These are phyloP conservation scores for Brachionus koreanus DNA, from an alignment of 1,140 invertebrate species.

Conservation along the genomic window DNA sequence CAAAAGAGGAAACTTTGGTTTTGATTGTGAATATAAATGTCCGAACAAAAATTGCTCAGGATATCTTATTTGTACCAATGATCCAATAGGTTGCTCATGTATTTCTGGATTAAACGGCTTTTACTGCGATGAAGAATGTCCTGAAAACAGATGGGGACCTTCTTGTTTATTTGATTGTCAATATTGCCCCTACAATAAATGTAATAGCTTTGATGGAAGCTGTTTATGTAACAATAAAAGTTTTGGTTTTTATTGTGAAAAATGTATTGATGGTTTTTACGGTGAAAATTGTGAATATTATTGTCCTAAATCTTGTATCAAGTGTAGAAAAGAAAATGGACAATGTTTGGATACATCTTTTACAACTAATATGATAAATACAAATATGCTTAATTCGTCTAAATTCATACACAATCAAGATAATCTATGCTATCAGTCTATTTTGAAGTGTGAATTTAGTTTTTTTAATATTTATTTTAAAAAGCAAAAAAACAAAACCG, in stretches of 20 bases:
- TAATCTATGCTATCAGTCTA: not conserved
- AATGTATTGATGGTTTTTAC: slow-evolving; percentile 4
- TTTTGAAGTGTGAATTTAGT: not conserved
- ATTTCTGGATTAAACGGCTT: not conserved
- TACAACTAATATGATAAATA: not conserved
- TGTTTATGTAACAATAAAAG: not conserved
- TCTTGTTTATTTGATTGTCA: not conserved
- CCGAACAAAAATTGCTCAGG: not conserved
- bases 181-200: not conserved
- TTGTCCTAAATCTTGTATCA: not conserved
- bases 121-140: slow-evolving; percentile 17
- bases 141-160: slow-evolving; percentile 6
- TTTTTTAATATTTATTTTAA: not conserved
- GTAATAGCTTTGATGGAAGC: slow-evolving; percentile 18
- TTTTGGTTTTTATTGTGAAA: not conserved
- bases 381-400: not conserved
- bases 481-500: not conserved
- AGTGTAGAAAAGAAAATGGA: not conserved
- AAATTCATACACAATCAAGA: not conserved
- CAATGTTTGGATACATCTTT: not conserved
- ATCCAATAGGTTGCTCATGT: slow-evolving; percentile 17
- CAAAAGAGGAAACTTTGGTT: not conserved
- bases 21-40: slow-evolving; percentile 9
- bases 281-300: not conserved
- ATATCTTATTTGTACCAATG: not conserved